Evolutionary conservation across 2,113 vertebrate genomes (phyloP).

Genomic region (Coptodon rendalli): DNA sequence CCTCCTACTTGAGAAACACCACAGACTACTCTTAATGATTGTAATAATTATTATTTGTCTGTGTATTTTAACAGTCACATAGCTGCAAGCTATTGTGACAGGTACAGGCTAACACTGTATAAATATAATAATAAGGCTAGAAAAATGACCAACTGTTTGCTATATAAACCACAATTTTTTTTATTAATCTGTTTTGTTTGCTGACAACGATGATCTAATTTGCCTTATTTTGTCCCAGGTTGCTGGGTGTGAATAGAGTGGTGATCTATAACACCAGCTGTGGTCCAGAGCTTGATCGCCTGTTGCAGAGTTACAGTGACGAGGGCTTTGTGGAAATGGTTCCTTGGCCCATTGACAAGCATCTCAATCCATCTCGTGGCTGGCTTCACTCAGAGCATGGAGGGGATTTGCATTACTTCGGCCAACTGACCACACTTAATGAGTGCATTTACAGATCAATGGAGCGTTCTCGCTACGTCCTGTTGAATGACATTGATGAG

Average conservation of each 20-base stretch:
- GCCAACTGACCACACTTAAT: slow-evolving; percentile 66
- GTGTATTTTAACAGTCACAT: neutral
- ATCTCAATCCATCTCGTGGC: slow-evolving; percentile 60
- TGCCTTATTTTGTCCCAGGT: neutral
- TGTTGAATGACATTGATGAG: slow-evolving; percentile 77
- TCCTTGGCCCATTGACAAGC: slow-evolving; percentile 70
- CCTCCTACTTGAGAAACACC: fast-evolving
- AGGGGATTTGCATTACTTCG: slow-evolving; percentile 67
- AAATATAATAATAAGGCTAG: neutral
- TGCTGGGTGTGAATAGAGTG: slow-evolving; percentile 71
- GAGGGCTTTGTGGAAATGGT: slow-evolving; percentile 73
- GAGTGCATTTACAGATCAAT: slow-evolving; percentile 71
- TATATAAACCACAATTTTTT: neutral
- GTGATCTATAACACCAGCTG: slow-evolving; percentile 79
- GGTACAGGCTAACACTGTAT: neutral
- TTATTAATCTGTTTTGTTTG: neutral
- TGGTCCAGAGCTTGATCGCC: slow-evolving; percentile 61
- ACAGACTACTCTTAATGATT: neutral
- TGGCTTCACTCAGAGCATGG: slow-evolving; percentile 36
- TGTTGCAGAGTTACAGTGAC: slow-evolving; percentile 64
- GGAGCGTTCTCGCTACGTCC: slow-evolving; percentile 58
- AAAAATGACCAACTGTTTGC: neutral
- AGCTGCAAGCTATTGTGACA: neutral
- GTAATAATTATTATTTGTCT: fast-evolving
- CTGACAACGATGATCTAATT: neutral